These are phyloP conservation scores for Physella acuta DNA, from an alignment of 1,140 invertebrate genomes.

Conservation along the genomic window DNA sequence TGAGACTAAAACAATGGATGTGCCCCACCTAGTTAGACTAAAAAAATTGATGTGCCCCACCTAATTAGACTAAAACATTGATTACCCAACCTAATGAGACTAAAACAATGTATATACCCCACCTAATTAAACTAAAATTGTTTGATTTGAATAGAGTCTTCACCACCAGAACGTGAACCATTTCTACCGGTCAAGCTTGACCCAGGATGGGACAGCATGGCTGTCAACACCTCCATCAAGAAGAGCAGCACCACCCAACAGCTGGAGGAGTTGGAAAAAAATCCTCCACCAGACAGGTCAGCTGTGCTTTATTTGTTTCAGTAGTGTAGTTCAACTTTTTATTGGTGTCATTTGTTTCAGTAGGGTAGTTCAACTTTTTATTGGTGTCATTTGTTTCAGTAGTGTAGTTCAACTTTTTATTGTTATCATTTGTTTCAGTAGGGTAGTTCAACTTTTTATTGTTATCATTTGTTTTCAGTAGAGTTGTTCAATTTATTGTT, in stretches of 20 bases:
- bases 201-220: constrained; percentile 42
- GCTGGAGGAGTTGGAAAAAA: constrained; percentile 29
- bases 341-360: neutral
- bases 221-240: constrained; percentile 30
- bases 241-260: constrained; percentile 26
- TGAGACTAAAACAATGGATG: too few relatives aligned
- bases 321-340: neutral
- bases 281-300: constrained; percentile 40
- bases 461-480: too few relatives aligned
- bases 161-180: constrained; percentile 36
- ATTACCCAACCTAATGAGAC: too few relatives aligned
- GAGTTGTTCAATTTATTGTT: too few relatives aligned
- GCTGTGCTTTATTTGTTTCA: neutral
- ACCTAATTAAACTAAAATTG: too few relatives aligned
- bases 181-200: constrained; percentile 45
- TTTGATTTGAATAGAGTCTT: too few relatives aligned
- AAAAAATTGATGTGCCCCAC: too few relatives aligned
- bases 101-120: too few relatives aligned
- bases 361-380: neutral
- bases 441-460: too few relatives aligned
- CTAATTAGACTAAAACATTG: too few relatives aligned
- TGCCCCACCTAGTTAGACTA: too few relatives aligned
- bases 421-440: too few relatives aligned
- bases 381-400: neutral
- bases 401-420: neutral